Percentiles rank a stretch among this genome's conserved stretches.
Conservation (phyloP, 2,797 vertebrate genomes). For the Chlorospingus flavigularis region DNA sequence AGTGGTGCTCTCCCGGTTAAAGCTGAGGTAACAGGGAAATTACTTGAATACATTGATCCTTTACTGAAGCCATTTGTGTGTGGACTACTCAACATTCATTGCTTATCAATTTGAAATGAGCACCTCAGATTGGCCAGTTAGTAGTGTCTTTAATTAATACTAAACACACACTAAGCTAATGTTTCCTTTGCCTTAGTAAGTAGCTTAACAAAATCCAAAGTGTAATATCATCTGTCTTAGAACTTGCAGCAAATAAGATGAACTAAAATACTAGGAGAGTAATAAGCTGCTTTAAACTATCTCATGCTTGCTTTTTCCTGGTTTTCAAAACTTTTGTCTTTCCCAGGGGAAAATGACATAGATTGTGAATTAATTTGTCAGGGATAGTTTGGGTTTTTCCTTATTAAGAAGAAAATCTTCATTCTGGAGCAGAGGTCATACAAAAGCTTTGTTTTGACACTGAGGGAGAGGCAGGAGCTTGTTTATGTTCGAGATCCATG, state of each 20-base stretch:
- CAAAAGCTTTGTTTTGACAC: background rate
- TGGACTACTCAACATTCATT: background rate
- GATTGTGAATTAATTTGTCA: background rate
- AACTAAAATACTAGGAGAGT: background rate
- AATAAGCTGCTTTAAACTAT: background rate
- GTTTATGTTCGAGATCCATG: background rate
- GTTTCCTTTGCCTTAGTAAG: background rate
- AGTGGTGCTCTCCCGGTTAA: slow-evolving; percentile 84
- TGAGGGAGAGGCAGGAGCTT: background rate
- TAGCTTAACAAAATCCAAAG: background rate
- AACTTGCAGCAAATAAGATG: background rate
- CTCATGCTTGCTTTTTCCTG: background rate
- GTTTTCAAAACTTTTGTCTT: background rate
- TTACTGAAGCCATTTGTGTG: background rate
- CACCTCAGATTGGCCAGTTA: background rate
- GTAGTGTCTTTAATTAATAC: background rate
- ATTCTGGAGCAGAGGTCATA: background rate
- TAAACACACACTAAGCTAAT: background rate
- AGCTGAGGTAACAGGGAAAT: slow-evolving; percentile 80
- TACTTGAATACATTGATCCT: background rate
- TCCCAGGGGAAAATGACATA: background rate
- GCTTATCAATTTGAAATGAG: background rate
- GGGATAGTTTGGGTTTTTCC: background rate
- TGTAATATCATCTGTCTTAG: background rate
- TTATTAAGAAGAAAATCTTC: background rate